A percentile compares a stretch with the other conserved stretches of the same genome.
Conservation (phyloP, 2,888 invertebrate genomes). For the Diabrotica balteata region DNA sequence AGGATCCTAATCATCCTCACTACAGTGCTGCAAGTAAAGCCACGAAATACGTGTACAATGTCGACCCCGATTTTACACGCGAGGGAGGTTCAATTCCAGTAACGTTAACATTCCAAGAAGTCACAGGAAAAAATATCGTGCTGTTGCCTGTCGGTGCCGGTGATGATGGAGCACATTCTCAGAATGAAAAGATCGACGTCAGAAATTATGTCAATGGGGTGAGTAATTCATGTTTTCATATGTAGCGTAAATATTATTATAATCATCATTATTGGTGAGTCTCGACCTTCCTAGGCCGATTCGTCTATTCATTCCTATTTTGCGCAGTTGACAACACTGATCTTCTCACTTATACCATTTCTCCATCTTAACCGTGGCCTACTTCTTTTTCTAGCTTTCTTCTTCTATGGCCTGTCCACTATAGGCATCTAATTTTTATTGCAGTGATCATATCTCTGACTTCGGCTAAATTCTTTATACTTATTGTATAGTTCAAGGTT, state of each 20-base stretch:
- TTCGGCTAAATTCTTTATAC: too few species aligned
- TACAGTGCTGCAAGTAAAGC: conserved; percentile 88
- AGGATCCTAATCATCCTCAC: conserved; percentile 91
- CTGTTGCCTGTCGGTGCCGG: conserved; percentile 93
- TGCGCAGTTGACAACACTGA: too few species aligned
- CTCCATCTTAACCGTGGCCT: too few species aligned
- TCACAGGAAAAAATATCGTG: conserved; percentile 91
- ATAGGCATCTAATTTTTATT: too few species aligned
- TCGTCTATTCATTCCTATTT: too few species aligned
- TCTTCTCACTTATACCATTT: too few species aligned
- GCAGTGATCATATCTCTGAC: too few species aligned
- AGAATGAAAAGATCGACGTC: conserved; percentile 96
- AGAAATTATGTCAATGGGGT: conserved; percentile 95
- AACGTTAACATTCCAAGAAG: conserved; percentile 90
- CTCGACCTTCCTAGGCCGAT: too few species aligned
- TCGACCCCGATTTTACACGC: conserved; percentile 92
- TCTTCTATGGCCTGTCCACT: too few species aligned
- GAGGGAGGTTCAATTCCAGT: conserved; percentile 99
- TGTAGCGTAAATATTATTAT: too few species aligned
- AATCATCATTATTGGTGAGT: background rate
- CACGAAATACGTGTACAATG: conserved; percentile 83
- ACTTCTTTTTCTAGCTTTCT: too few species aligned
- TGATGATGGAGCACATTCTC: conserved; percentile 98
- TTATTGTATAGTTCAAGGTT: too few species aligned
- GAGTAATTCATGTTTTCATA: conserved; percentile 52